Evolutionary conservation across 2,888 invertebrate species (phyloP), one percentile per base, ranked within the genome.

Genomic region (Ctenicera cuprea): DNA sequence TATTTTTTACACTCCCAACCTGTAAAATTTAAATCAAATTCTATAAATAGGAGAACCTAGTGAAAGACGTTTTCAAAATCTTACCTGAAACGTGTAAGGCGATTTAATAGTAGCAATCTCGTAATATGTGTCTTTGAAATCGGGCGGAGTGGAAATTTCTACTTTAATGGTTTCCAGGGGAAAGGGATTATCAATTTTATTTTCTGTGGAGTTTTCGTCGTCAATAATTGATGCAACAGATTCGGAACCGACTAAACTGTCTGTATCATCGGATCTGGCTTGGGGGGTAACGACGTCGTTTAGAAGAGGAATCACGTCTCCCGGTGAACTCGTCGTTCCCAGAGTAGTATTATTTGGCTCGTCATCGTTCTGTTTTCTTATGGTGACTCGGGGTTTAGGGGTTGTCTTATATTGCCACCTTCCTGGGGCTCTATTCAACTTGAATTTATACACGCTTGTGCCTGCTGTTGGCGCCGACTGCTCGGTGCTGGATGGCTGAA

Each of bases 401-500:
- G 95, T 94, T 9, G 96, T 95, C 87, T 95, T 96, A 86, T 96
- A 96, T 81, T 95, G 95, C 96, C 96, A 96, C 79, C 96, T 92
- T 65, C 96, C 95, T 59, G 94, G 94, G 12, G 95, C 90, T 54
- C 95, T 90, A 83, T 95, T 94, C 50, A 96, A 87, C 85, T 95
- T 96, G 81, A 95, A 93, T 87, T 95, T 94, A 83, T 94, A 94
- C 72, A 94, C 87, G 77, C 92, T 92, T 43, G 92, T 91, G 4
- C 91, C 89, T 20, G 89, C 85, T 64, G 89, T 84, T 64, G 87
- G 81, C 52, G 89, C 86, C 9, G 88, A 85, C 22, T 86, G 87
- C 78, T 92, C 92, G 1, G 90, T 88, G 76, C 90, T 84, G 30
- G 85, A 81, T 9, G 88, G 79, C 12, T 76, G 76, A 48, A 76